Percentiles rank a stretch among this genome's conserved stretches.
phyloP scores from a whole-genome alignment of 2,113 vertebrate genomes.

The Austrofundulus limnaeus region DNA sequence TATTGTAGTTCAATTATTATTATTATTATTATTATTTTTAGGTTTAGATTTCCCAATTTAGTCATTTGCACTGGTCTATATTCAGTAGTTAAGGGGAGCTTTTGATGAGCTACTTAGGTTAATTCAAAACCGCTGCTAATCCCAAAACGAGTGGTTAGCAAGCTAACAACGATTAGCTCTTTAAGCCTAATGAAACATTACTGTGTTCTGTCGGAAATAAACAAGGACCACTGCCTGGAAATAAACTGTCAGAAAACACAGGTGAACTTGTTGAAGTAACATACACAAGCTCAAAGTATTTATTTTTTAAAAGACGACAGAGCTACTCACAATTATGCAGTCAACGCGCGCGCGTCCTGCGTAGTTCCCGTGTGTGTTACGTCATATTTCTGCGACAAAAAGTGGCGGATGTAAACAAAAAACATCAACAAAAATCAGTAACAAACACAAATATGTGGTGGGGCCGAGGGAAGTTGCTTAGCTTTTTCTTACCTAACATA shows the following conservation, averaged over 20 bases:
- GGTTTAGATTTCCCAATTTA: not conserved
- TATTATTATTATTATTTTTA: not conserved
- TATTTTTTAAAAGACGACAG: not conserved
- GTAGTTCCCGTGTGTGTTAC: not conserved
- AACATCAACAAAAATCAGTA: not conserved
- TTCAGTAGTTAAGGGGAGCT: not conserved
- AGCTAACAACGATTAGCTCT: not conserved
- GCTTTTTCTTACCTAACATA: too few species aligned
- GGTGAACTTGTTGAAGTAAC: not conserved
- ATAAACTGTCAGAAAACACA: fast-evolving
- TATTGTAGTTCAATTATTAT: too few species aligned
- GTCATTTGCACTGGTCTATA: not conserved
- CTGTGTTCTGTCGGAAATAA: not conserved
- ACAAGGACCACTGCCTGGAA: not conserved
- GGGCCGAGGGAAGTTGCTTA: too few species aligned
- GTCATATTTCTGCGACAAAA: slow-evolving; percentile 20
- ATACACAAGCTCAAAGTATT: not conserved
- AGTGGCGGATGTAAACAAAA: not conserved
- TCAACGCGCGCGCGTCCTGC: slow-evolving; percentile 2
- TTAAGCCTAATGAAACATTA: not conserved
- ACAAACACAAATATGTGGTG: too few species aligned
- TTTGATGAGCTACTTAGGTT: not conserved
- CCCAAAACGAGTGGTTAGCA: not conserved
- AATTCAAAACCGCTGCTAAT: too few species aligned
- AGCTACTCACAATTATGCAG: slow-evolving; percentile 22